Evolutionary conservation across 2,888 invertebrate genomes (phyloP), one percentile per base, ranked within the genome.

Genomic region (Therioaphis trifolii): DNA sequence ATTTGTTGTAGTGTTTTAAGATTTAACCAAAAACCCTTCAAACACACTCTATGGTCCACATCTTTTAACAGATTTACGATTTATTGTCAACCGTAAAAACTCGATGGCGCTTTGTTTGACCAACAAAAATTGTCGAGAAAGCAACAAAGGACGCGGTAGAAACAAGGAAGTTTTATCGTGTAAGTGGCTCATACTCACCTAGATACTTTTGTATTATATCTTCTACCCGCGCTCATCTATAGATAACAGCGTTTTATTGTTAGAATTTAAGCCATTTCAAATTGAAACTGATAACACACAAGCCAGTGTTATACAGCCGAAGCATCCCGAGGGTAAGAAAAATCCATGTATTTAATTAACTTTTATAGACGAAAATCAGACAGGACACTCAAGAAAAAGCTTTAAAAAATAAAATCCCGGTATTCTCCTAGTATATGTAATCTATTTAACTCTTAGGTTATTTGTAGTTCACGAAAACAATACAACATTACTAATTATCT

Each of bases 221-320:
- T n/a, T n/a, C n/a, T n/a, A n/a, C n/a, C n/a, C 15, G 15, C 21
- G 18, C 21, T 15, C 46, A 61, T 18, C 27, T 7, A 15, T 1
- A 72, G 61, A 80, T 72, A 80, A 72, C 49, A 40, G n/a, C 24
- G 29, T 72, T 72, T 61, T 72, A 80, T 80, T 80, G 71, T 80
- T 49, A 21, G 21, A 4, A 21, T 49, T 58, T 72, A 72, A 80
- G 61, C 80, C 49, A 29, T 80, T 80, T 63, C 43, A 80, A 80
- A 80, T 72, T 72, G 21, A 61, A 61, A 71, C 49, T 61, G n/a
- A n/a, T 80, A 72, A 49, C 46, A 24, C 29, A 4, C 66, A 29
- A 11, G 3, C 21, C 9, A 46, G 61, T 29, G 72, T 46, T 46
- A 66, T 68, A 24, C 40, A 43, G 12, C 40, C 4, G 61, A 24